Evolutionary conservation across 2,888 invertebrate genomes (phyloP), one percentile per base, ranked within the genome.

Genomic region (Drosophila prolongata): DNA sequence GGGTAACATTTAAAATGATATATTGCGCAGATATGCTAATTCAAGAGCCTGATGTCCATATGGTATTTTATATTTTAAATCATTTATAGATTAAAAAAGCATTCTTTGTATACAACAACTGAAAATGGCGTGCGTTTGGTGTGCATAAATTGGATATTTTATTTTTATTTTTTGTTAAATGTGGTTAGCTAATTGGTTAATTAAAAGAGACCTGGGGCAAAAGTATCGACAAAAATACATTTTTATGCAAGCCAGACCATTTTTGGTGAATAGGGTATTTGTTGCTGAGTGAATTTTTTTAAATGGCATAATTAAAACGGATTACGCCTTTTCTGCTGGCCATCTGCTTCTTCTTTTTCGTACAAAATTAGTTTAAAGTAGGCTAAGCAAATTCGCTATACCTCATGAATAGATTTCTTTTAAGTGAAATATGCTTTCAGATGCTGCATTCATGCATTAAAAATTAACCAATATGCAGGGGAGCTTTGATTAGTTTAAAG

Each of bases 341-440:
- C 58, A 67, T 64, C 30, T 35, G 52, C 55, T 24, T 47, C 24
- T n/a, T n/a, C 14, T 30, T 47, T 37, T 46, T 65, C 38, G 50
- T 60, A 60, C 52, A 50, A 35, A 40, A 47, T 1, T 54, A 50
- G 24, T 30, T 14, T 55, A 61, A 87, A 84, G 73, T 81, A 64
- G 87, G 82, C 82, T 87, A 82, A 75, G 67, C 67, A 81, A 82
- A 87, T 77, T 79, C 78, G 65, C 60, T 60, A 55, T 64, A 16
- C 53, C 47, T 46, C 37, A 42, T 67, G 69, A 64, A 55, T 71
- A 77, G 77, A 70, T 68, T 81, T 76, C 67, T 75, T 79, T 79
- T 40, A 67, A 87, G 79, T 72, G 65, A 73, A 71, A 77, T 71
- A 81, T 75, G 81, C 76, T 78, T 75, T 75, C 55, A 66, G 53